Base-by-base conservation (phyloP, 1,140 invertebrate genomes). In the Drosophila jambulina region DNA sequence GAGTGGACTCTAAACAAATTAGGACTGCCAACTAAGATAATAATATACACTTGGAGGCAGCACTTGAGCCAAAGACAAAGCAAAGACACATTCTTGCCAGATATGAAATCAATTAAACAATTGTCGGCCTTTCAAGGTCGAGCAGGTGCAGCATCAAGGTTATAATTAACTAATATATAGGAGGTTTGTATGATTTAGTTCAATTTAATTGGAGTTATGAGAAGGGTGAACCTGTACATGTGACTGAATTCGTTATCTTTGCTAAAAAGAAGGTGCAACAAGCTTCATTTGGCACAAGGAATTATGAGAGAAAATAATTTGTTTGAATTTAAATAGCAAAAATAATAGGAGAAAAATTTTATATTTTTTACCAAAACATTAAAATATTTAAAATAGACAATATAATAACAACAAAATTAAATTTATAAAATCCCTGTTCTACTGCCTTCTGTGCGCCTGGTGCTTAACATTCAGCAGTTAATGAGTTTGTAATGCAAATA, bases 21-120 rank as follows among this genome's bases (percentile, higher is more conserved):
- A 80, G 63, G 82, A 74, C 70, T 53, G 63, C 68, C 53, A 38
- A 59, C 54, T 49, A 56, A 56, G 36, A 43, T 83, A 69, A 80
- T 78, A 81, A 67, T 60, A 85, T 38, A 63, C 45, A 79, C 57
- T 45, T 42, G 21, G 38, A 12, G 56, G n/a, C 19, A 68, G 49
- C 56, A 71, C 58, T 79, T 83, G 65, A 78, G 71, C 25, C 38
- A 38, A 62, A 46, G 42, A 63, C 70, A 84, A 29, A 61, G 75
- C 70, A 84, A 36, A 79, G 83, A 70, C 58, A 74, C 80, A 77
- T 85, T 85, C 82, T 72, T 72, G 64, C 53, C 61, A 56, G 83
- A 69, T 67, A 69, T 82, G 40, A 34, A 87, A 87, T 88, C 80
- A 83, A 83, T 82, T 80, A 63, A 80, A 38, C 60, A 78, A 70